A percentile compares a stretch with the other conserved stretches of the same genome.
Conservation (phyloP, 2,888 invertebrate species). For the Masnerella sp. region DNA sequence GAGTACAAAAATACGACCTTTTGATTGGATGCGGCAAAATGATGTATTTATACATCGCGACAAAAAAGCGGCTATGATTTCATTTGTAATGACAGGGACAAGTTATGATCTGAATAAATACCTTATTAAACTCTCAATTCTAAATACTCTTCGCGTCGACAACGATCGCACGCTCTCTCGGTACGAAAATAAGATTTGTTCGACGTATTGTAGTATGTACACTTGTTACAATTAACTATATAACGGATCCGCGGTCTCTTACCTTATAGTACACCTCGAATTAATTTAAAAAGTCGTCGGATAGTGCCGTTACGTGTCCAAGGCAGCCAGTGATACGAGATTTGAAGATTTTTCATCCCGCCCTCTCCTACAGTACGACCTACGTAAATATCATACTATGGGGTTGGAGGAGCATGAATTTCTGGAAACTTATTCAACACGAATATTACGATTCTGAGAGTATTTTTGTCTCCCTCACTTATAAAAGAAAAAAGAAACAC, state of each 20-base stretch:
- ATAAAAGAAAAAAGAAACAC: no score
- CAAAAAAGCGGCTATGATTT: conserved; percentile 11
- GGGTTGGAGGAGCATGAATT: no score
- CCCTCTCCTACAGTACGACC: no score
- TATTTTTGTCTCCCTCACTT: no score
- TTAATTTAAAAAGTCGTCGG: conserved; percentile 12
- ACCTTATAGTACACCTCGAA: conserved; percentile 27
- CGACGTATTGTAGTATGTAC: conserved; percentile 75
- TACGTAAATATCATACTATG: no score
- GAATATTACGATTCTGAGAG: no score
- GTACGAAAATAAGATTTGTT: conserved; percentile 77
- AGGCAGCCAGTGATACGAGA: conserved; percentile 1
- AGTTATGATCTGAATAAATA: conserved; percentile 71
- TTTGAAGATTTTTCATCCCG: no score
- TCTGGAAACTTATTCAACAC: no score
- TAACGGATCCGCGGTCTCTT: conserved; percentile 8
- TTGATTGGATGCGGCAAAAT: conserved; percentile 37
- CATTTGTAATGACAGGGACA: conserved; percentile 72
- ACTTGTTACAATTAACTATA: conserved; percentile 70
- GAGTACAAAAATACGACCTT: conserved; percentile 39
- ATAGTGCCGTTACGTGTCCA: conserved; percentile 10
- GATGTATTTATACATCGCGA: conserved; percentile 30
- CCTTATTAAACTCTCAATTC: conserved; percentile 70
- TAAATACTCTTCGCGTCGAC: conserved; percentile 72
- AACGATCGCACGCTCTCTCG: conserved; percentile 62